phyloP scores from a whole-genome alignment of 1,140 invertebrate species.

The Lordiphosa mommai region DNA sequence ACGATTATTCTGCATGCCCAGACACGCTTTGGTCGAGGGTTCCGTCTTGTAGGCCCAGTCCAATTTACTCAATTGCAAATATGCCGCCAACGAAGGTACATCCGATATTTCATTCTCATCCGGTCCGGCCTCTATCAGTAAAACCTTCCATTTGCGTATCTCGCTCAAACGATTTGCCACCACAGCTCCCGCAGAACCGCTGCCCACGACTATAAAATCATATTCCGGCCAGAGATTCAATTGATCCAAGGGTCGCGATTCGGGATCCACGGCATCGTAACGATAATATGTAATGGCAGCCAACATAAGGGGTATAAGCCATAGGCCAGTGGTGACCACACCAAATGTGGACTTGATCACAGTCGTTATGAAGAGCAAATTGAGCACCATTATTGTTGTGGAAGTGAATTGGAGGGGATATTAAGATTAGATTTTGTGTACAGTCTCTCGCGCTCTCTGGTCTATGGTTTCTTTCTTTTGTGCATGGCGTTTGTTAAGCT shows the following conservation, averaged over 20 bases:
- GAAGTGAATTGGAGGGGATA: neutral
- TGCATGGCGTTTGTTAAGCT: constrained; percentile 42
- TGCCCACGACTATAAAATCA: constrained; percentile 93
- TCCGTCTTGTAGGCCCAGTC: constrained; percentile 97
- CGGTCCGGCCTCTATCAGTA: constrained; percentile 94
- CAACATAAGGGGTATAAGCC: constrained; percentile 90
- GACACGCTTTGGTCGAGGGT: constrained; percentile 89
- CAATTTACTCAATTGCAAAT: constrained; percentile 91
- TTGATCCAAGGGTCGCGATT: constrained; percentile 84
- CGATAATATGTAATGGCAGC: constrained; percentile 90
- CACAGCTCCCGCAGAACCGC: constrained; percentile 89
- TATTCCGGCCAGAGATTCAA: constrained; percentile 84
- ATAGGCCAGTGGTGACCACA: constrained; percentile 86
- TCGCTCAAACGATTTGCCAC: constrained; percentile 94
- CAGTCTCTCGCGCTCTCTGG: neutral
- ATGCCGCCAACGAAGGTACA: constrained; percentile 92
- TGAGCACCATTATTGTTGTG: constrained; percentile 83
- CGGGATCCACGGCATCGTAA: constrained; percentile 90
- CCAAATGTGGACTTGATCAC: constrained; percentile 87
- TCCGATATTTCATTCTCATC: constrained; percentile 95
- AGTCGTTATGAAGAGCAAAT: constrained; percentile 86
- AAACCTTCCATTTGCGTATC: constrained; percentile 87
- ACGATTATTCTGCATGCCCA: constrained; percentile 87
- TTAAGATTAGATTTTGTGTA: neutral
- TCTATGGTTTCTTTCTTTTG: constrained; percentile 64